Evolutionary conservation across 2,113 vertebrate genomes (phyloP).

Genomic region (Rhabdomys dilectus): DNA sequence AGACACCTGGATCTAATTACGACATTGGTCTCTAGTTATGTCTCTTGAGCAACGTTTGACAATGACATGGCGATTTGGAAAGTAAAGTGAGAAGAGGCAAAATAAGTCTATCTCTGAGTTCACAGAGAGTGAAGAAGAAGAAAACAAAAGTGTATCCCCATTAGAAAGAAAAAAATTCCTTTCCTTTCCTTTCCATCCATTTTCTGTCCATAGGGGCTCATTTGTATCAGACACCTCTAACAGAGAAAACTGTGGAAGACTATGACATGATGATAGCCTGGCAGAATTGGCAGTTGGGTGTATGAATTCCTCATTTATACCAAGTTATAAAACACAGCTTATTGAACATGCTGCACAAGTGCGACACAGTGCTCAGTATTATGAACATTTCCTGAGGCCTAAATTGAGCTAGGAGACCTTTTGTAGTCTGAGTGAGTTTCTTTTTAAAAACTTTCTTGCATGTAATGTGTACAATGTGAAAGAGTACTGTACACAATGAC

Average conservation of each 20-base stretch:
- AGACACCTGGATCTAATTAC: background rate
- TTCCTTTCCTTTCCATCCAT: background rate
- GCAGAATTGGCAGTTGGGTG: background rate
- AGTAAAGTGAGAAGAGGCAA: background rate
- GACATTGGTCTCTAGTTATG: background rate
- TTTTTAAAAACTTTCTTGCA: background rate
- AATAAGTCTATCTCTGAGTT: background rate
- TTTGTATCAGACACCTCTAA: background rate
- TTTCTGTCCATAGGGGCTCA: background rate
- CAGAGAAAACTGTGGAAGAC: background rate
- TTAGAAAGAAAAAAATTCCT: background rate
- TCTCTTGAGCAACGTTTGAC: background rate
- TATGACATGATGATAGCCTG: background rate
- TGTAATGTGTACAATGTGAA: too few relatives aligned
- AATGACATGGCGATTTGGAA: background rate
- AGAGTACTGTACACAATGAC: too few relatives aligned
- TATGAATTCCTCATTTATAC: background rate
- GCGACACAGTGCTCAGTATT: background rate
- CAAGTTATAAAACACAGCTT: background rate
- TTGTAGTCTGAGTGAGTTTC: background rate
- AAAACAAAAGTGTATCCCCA: background rate
- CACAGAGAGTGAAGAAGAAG: background rate
- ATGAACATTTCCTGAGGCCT: background rate
- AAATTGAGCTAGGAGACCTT: background rate
- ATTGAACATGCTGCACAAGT: background rate